These are phyloP conservation scores for Spea multiplicata DNA, from an alignment of 2,113 vertebrate species.

Conservation along the genomic window DNA sequence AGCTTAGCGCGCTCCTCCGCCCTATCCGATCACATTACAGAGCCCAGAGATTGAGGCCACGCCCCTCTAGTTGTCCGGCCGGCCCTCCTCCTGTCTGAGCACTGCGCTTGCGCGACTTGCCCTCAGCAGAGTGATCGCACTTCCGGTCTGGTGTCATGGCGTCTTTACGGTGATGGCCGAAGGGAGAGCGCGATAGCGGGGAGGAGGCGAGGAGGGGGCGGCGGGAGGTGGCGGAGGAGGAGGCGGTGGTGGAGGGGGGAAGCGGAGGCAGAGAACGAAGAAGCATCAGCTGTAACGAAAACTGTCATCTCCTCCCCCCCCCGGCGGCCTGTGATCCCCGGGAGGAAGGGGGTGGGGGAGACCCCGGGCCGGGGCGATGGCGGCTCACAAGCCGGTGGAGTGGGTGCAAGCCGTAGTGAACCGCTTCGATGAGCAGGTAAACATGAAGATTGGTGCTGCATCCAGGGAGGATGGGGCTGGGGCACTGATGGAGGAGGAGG, in stretches of 20 bases:
- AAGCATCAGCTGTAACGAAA: slow-evolving; percentile 15
- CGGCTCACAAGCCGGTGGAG: slow-evolving; percentile 92
- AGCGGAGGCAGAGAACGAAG: slow-evolving; percentile 19
- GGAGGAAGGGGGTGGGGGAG: slow-evolving; percentile 50
- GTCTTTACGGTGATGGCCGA: slow-evolving; percentile 80
- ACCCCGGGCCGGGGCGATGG: slow-evolving; percentile 71
- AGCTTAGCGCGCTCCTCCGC: neutral
- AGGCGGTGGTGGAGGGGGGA: slow-evolving; percentile 27
- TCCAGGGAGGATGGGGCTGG: slow-evolving; percentile 16
- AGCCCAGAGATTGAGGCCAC: neutral
- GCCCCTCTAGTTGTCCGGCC: neutral
- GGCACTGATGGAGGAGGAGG: slow-evolving; percentile 30
- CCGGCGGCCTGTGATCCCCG: slow-evolving; percentile 34
- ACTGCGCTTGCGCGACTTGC: slow-evolving; percentile 44
- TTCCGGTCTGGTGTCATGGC: slow-evolving; percentile 97
- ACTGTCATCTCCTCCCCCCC: slow-evolving; percentile 25
- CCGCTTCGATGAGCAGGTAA: slow-evolving; percentile 97
- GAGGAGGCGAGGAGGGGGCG: slow-evolving; percentile 38
- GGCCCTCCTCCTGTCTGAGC: neutral
- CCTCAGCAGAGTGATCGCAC: slow-evolving; percentile 68
- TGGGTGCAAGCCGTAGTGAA: slow-evolving; percentile 96
- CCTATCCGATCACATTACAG: neutral
- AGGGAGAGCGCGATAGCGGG: slow-evolving; percentile 49
- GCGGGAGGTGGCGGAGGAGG: slow-evolving; percentile 24
- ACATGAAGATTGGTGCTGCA: slow-evolving; percentile 43